A percentile compares a stretch with the other conserved stretches of the same genome.
Conservation (phyloP, 2,797 vertebrate species). For the Mus caroli region DNA sequence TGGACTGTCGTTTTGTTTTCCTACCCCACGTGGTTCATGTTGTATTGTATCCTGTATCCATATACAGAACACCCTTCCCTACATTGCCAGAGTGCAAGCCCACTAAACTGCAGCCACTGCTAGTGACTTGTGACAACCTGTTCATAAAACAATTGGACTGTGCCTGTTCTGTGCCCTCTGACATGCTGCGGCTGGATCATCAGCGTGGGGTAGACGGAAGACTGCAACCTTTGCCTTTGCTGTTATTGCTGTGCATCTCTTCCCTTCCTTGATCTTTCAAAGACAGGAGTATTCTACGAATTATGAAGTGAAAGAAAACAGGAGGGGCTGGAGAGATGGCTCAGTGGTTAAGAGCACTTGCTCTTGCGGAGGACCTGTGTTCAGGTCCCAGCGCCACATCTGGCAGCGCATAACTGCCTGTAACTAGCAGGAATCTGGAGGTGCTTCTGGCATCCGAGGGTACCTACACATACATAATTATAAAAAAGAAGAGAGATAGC, state of each 20-base stretch:
- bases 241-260: neutral
- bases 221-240: neutral
- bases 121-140: neutral
- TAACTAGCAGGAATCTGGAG: no score
- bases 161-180: no score
- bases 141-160: neutral
- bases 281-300: neutral
- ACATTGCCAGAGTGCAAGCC: neutral
- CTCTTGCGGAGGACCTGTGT: neutral
- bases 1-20: neutral
- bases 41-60: neutral
- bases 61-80: neutral
- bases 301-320: neutral
- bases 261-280: neutral
- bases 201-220: no score
- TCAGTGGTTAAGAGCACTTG: neutral
- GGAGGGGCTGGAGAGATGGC: neutral
- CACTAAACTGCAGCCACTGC: neutral
- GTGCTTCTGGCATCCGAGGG: neutral
- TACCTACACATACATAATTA: neutral
- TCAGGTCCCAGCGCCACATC: neutral
- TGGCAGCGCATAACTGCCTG: neutral
- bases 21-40: neutral
- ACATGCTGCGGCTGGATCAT: neutral
- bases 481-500: neutral